Evolutionary conservation across 2,113 vertebrate species (phyloP).

Genomic region (Oryzias javanicus): DNA sequence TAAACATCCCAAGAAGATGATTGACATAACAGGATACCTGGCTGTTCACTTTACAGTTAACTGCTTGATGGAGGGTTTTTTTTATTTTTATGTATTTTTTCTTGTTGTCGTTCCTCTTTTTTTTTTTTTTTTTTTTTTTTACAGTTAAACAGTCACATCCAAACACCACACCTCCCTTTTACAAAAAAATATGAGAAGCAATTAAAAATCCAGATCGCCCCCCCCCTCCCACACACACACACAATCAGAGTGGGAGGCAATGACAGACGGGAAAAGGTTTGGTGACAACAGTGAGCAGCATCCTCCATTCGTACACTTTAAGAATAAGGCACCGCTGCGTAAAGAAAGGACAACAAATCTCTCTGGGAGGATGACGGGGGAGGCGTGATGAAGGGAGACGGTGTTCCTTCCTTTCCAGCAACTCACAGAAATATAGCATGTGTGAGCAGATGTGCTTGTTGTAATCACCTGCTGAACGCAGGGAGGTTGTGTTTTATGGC

Average conservation of each 20-base stretch:
- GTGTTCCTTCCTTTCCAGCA: slow-evolving; percentile 63
- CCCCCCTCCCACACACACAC: no score
- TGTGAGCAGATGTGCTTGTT: slow-evolving; percentile 57
- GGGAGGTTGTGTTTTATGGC: slow-evolving; percentile 45
- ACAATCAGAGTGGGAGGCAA: slow-evolving; percentile 31
- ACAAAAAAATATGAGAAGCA: slow-evolving; percentile 43
- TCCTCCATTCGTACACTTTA: slow-evolving; percentile 76
- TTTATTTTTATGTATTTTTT: slow-evolving; percentile 10
- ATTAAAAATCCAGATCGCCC: slow-evolving; percentile 55
- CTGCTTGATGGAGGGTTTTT: slow-evolving; percentile 40
- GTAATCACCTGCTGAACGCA: slow-evolving; percentile 34
- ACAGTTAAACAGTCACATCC: slow-evolving; percentile 74
- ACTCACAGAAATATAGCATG: slow-evolving; percentile 56
- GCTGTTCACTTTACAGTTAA: slow-evolving; percentile 70
- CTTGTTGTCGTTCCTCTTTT: slow-evolving; percentile 2
- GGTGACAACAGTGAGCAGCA: slow-evolving; percentile 77
- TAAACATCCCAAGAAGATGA: slow-evolving; percentile 65
- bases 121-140: slow-evolving; percentile 26
- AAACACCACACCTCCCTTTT: slow-evolving; percentile 51
- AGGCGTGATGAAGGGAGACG: slow-evolving; percentile 60
- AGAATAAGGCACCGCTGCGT: slow-evolving; percentile 84
- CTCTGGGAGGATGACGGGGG: slow-evolving; percentile 62
- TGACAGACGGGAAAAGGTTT: slow-evolving; percentile 55
- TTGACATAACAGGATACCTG: slow-evolving; percentile 70
- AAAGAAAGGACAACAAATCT: slow-evolving; percentile 68